These are phyloP conservation scores for Dolichoris vasculosae DNA, from an alignment of 1,140 invertebrate species.

Conservation along the genomic window DNA sequence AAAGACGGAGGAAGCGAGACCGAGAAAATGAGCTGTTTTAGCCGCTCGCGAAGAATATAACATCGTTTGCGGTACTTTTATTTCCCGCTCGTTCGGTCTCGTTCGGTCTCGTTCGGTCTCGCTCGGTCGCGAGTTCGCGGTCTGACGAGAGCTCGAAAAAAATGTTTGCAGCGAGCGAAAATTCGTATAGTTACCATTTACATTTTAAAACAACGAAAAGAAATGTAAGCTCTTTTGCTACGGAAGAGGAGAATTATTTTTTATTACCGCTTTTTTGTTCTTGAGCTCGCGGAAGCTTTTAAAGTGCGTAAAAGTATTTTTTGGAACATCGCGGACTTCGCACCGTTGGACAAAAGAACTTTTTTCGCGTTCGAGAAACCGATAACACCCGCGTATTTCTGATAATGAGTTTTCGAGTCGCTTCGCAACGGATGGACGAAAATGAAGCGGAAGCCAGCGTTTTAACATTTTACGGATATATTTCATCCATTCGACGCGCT, in stretches of 20 bases:
- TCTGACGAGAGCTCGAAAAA: not conserved
- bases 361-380: not conserved
- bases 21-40: constrained; percentile 22
- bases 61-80: constrained; percentile 44
- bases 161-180: constrained; percentile 51
- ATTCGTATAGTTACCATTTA: constrained; percentile 30
- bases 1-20: not conserved
- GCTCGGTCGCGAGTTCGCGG: not conserved
- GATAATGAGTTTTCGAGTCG: not conserved
- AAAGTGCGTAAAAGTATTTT: not conserved
- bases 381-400: not conserved
- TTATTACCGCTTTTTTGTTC: not conserved
- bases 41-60: not conserved
- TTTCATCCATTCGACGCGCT: too few relatives aligned
- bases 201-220: not conserved
- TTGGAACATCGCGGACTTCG: not conserved
- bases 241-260: constrained; percentile 25
- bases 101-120: not conserved
- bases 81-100: constrained; percentile 8
- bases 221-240: not conserved
- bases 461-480: too few relatives aligned
- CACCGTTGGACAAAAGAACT: not conserved
- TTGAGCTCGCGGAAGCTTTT: not conserved
- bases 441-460: too few relatives aligned
- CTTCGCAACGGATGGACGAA: not conserved